Evolutionary conservation across 2,888 invertebrate species (phyloP).

Genomic region (Petrolisthes manimaculis): DNA sequence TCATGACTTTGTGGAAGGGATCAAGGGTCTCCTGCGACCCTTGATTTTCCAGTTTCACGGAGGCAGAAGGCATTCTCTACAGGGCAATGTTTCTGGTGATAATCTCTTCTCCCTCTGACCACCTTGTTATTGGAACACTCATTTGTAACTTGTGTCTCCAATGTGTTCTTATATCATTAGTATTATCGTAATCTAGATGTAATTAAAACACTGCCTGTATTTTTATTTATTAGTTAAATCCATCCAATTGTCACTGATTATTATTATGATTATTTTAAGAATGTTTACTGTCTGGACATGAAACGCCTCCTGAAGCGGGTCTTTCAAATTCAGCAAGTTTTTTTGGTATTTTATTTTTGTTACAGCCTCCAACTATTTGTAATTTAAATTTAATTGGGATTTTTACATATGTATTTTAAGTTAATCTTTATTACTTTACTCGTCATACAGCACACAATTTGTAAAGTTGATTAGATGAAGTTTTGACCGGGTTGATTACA

Average conservation of each 20-base stretch:
- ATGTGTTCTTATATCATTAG: neutral
- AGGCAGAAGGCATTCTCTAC: constrained; percentile 87
- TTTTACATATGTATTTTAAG: too few species aligned
- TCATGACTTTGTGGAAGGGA: constrained; percentile 87
- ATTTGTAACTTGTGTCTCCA: neutral
- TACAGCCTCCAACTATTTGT: too few species aligned
- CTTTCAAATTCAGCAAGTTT: neutral
- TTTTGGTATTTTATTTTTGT: neutral
- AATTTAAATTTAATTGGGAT: too few species aligned
- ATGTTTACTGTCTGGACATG: neutral
- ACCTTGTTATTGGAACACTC: neutral
- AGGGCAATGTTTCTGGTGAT: constrained; percentile 54
- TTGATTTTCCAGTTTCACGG: constrained; percentile 83
- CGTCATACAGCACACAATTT: too few species aligned
- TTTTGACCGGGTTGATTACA: too few species aligned
- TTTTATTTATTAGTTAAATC: neutral
- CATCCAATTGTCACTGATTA: neutral
- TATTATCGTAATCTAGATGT: neutral
- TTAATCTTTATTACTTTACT: too few species aligned
- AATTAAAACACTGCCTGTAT: neutral
- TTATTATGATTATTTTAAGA: neutral
- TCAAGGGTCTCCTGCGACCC: constrained; percentile 77
- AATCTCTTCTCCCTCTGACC: constrained; percentile 56
- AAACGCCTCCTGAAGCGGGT: neutral
- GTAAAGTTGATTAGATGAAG: too few species aligned